Evolutionary conservation across 2,113 vertebrate species (phyloP), one percentile per base, ranked within the genome.

Genomic region (Coptodon rendalli): DNA sequence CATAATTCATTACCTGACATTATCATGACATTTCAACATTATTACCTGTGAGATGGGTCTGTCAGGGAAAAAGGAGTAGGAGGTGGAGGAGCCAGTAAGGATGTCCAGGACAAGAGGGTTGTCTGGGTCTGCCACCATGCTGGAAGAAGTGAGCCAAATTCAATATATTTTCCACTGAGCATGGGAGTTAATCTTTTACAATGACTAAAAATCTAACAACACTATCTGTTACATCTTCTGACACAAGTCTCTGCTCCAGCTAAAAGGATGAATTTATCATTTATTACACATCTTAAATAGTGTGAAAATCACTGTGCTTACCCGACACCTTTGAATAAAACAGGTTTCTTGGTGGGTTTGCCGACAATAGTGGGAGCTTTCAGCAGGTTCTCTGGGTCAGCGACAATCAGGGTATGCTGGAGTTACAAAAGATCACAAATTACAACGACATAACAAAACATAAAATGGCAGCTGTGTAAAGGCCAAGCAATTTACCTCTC

Each of bases 101-200:
- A 99, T 99, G 89, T 99, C 99, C 95, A 99, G 92, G 11, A 99
- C 99, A 40, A 99, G 95, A 0, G 98, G 98, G 83, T 99, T 99
- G 68, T 99, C 98, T 0, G 98, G 98, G 89, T 99, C 99, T 8
- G 99, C 99, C 91, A 99, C 99, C 98, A 99, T 99, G 86, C 99
- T 97, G 92, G 71, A 19, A 66, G 34, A 90, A 59, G 3, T 11
- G 27, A 34, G 16, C 10, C 45, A n/a, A 45, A 61, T 16, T 56
- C 27, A 3, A n/a, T 19, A 78, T 29, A 5, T 29, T 50, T 87
- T 73, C 8, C 6, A 80, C 40, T 84, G 4, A 50, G 43, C 27
- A 27, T 10, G 36, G 9, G 5, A 73, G 4, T 16, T n/a, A 13
- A 81, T 31, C 6, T 80, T 45, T n/a, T 3, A 78, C 27, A 29